These are phyloP conservation scores for Xerus rutilus DNA, from an alignment of 2,797 vertebrate genomes.

Conservation along the genomic window DNA sequence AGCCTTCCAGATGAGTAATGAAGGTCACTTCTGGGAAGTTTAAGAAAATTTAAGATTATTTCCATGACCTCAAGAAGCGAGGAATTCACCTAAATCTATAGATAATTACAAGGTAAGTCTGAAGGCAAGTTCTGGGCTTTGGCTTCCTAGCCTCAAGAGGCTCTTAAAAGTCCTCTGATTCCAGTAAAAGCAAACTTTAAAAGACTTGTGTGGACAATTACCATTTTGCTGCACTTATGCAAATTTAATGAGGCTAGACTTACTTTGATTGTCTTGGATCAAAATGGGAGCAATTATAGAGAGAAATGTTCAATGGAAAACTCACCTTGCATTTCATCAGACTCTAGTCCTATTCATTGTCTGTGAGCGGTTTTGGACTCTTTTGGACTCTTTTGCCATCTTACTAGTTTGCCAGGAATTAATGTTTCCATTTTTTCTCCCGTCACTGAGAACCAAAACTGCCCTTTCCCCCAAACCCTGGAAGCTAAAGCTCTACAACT, in stretches of 20 bases:
- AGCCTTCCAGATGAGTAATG: background rate
- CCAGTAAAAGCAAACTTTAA: background rate
- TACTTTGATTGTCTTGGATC: slow-evolving; percentile 38
- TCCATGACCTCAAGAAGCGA: background rate
- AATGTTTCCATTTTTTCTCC: background rate
- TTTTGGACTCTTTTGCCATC: background rate
- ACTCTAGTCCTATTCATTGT: background rate
- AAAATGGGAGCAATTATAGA: background rate
- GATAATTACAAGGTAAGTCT: background rate
- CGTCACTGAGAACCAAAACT: background rate
- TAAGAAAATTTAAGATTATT: background rate
- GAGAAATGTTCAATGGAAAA: slow-evolving; percentile 14
- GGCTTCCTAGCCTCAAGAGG: background rate
- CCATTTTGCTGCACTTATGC: background rate
- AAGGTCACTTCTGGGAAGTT: background rate
- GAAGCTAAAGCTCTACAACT: background rate
- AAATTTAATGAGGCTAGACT: slow-evolving; percentile 32
- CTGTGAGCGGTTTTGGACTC: background rate
- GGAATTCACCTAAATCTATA: background rate
- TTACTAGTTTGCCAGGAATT: background rate
- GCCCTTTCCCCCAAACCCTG: background rate
- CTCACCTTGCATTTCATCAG: background rate
- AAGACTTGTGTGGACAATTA: background rate
- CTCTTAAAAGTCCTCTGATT: background rate
- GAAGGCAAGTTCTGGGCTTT: background rate